A percentile compares a stretch with the other conserved stretches of the same genome.
Conservation (phyloP, 2,797 vertebrate species). For the Sphenopsis melanotis region DNA sequence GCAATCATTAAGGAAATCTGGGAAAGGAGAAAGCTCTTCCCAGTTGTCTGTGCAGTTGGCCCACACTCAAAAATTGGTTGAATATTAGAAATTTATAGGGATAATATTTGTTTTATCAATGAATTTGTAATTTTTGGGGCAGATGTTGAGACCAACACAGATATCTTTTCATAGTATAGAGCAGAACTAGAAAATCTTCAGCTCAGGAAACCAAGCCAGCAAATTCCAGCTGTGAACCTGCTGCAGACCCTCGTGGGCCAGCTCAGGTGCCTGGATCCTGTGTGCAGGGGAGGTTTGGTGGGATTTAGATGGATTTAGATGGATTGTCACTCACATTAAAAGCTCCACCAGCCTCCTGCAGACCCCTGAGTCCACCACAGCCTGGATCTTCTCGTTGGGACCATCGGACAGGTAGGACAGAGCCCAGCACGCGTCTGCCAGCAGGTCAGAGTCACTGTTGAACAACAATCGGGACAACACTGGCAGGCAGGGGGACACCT, state of each 20-base stretch:
- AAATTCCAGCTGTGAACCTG: neutral
- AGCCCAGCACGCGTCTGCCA: conserved; percentile 98
- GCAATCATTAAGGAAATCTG: neutral
- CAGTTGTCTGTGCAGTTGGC: too few species aligned
- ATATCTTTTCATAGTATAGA: fast-evolving
- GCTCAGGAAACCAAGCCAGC: neutral
- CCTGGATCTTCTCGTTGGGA: conserved; percentile 99
- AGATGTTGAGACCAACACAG: neutral
- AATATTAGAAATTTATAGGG: neutral
- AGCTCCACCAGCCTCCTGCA: conserved; percentile 95
- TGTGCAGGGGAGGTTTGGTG: fast-evolving
- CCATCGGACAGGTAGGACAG: conserved; percentile 97
- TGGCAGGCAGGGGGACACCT: conserved; percentile 96
- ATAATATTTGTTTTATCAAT: neutral
- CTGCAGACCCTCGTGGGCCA: neutral
- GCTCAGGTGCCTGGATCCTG: neutral
- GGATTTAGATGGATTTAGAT: fast-evolving
- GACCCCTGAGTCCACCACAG: conserved; percentile 96
- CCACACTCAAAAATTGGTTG: too few species aligned
- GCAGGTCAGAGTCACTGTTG: conserved; percentile 94
- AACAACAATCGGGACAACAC: conserved; percentile 94
- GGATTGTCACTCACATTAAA: conserved; percentile 74
- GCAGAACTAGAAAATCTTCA: neutral
- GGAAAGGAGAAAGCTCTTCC: neutral
- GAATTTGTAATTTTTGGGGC: neutral